Evolutionary conservation across 2,797 vertebrate genomes (phyloP), one percentile per base, ranked within the genome.

Genomic region (Hydrocynus forskahlii): DNA sequence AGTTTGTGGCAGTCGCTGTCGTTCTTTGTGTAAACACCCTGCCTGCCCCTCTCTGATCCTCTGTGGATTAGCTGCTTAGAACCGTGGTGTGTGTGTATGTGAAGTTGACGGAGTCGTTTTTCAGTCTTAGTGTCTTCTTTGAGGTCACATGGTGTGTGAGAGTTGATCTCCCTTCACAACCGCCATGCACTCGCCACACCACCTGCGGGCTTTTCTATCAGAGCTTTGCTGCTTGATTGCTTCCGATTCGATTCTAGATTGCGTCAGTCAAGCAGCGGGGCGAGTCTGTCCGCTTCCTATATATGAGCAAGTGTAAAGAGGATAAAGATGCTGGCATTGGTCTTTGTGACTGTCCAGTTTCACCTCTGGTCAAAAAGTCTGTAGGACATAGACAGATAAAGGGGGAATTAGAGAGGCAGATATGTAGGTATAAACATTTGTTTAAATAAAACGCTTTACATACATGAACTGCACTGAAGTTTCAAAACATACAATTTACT

Each of bases 171-270:
- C 73, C 76, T 57, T 57, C 76, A 75, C 80, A 79, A 66, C 25
- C 70, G 29, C 17, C 25, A 64, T 70, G 48, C 63, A 71, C 73
- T 67, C 72, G 35, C 74, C 45, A 62, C 35, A 52, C 79, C 50
- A 57, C 60, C 59, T 64, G 70, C 48, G 45, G 68, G 71, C 78
- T 81, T 85, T 86, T 83, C 81, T 84, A 85, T 85, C 82, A 71
- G 79, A 85, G 77, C 70, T 76, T 75, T 79, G 67, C 77, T 57
- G 64, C 75, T 73, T 83, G 82, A 86, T 84, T 85, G 75, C 75
- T 71, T 84, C 78, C 14, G 80, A 86, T 84, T 79, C 40, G 67
- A 81, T 84, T 85, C 82, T 60, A 83, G 87, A 86, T 88, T 85
- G 66, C 75, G 78, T 82, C 85, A 79, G 67, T 86, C 83, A 81